Conservation (phyloP, 1,140 invertebrate genomes). For the Orchestia grillus region DNA sequence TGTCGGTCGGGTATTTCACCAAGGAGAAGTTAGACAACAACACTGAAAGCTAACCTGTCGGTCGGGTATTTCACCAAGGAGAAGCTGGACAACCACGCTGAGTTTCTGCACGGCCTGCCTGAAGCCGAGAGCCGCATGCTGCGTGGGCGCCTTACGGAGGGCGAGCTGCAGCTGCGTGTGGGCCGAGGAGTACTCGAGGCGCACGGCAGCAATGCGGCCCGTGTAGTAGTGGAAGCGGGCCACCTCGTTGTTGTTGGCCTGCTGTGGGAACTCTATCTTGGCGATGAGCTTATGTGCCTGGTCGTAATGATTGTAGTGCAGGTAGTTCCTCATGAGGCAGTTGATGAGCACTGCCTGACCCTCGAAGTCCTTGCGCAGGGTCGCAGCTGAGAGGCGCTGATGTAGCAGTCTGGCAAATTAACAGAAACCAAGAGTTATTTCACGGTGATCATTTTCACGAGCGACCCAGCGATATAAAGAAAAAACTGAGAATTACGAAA, state of each 20-base stretch:
- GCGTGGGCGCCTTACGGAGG: slow-evolving; percentile 33
- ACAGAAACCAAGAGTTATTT: background rate
- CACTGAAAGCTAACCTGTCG: slow-evolving; percentile 78
- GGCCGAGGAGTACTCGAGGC: slow-evolving; percentile 78
- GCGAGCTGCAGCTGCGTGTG: slow-evolving; percentile 49
- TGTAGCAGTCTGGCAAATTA: slow-evolving; percentile 82
- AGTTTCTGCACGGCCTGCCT: slow-evolving; percentile 98
- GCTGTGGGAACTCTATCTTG: slow-evolving; percentile 96
- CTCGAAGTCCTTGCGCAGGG: slow-evolving; percentile 94
- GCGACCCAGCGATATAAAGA: background rate
- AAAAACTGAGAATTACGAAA: background rate
- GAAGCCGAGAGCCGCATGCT: slow-evolving; percentile 95
- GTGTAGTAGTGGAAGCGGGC: slow-evolving; percentile 97
- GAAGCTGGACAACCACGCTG: slow-evolving; percentile 93
- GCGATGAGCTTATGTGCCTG: slow-evolving; percentile 94
- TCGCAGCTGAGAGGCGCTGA: slow-evolving; percentile 90
- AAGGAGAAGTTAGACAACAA: slow-evolving; percentile 94
- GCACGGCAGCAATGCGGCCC: slow-evolving; percentile 96
- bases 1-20: slow-evolving; percentile 95
- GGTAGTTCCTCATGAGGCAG: slow-evolving; percentile 93
- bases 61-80: slow-evolving; percentile 98
- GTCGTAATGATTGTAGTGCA: slow-evolving; percentile 96
- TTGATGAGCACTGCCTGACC: slow-evolving; percentile 97
- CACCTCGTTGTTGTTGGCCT: slow-evolving; percentile 98
- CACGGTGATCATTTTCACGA: background rate